Evolutionary conservation across 2,113 vertebrate species (phyloP), one percentile per base, ranked within the genome.

Genomic region (Ondatra zibethicus): DNA sequence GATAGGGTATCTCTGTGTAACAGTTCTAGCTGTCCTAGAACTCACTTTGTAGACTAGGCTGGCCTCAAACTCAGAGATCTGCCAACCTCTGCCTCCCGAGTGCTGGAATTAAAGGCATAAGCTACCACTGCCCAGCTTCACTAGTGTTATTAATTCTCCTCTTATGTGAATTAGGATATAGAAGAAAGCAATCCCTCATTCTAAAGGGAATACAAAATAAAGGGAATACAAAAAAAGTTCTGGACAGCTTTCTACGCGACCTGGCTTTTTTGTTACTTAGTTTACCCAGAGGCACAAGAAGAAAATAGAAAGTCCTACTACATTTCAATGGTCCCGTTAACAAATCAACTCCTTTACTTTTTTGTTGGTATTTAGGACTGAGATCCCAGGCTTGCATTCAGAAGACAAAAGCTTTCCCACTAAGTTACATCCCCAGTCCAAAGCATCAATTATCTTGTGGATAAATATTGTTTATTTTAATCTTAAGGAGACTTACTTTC

Each of bases 401-500:
- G 13, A 47, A 55, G 25, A 17, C 7, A 85, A 85, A 39, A 13
- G 3, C 33, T 47, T 73, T 45, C 52, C n/a, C n/a, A 47, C 47
- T 68, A 52, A 77, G 31, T 31, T 45, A n/a, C 21, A 77, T 11
- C 8, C 36, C 70, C 6, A 89, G 70, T n/a, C n/a, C 19, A 45
- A 45, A 1, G 21, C 7, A 55, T 47, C 27, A 89, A 63, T 93
- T 88, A 27, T 89, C 63, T 55, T 19, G 78, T 1, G 81, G 50
- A 63, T 77, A 94, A 77, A 45, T 12, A 52, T 0, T 23, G 7
- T 61, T 78, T 84, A 39, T 63, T 94, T 89, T 94, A 70, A 89
- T 88, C 45, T 31, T 31, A 91, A 31, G 42, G 36, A 92, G 70
- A 98, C 99, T 99, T 98, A 99, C 99, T 98, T 0, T 98, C 93